phyloP scores from a whole-genome alignment of 2,797 vertebrate genomes.

The Telmatherina bonti region DNA sequence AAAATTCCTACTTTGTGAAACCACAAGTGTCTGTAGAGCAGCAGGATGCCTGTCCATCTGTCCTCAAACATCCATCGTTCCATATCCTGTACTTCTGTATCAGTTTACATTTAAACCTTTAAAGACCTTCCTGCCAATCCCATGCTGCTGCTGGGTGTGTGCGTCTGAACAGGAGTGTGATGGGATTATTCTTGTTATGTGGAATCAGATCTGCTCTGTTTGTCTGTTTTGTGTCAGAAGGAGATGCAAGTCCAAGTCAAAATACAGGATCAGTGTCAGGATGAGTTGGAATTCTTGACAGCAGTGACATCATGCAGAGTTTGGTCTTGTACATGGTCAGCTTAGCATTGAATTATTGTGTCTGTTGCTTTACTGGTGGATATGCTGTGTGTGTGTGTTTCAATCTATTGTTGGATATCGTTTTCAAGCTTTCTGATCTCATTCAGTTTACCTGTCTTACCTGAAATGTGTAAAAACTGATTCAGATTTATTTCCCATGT shows the following conservation, averaged over 20 bases:
- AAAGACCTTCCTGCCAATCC: constrained; percentile 28
- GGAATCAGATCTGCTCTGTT: constrained; percentile 75
- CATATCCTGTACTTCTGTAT: too few species aligned
- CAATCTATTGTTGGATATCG: too few species aligned
- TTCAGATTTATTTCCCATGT: too few species aligned
- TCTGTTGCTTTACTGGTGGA: constrained; percentile 7
- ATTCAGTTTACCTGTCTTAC: too few species aligned
- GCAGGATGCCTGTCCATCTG: too few species aligned
- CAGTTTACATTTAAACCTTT: constrained; percentile 3
- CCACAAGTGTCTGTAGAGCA: too few species aligned
- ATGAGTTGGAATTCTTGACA: constrained; percentile 59
- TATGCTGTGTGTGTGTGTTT: neutral
- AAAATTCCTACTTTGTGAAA: too few species aligned
- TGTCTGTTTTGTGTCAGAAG: constrained; percentile 69
- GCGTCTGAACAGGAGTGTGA: constrained; percentile 31
- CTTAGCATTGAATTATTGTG: constrained; percentile 24
- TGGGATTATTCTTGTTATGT: constrained; percentile 73
- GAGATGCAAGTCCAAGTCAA: constrained; percentile 56
- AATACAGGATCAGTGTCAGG: constrained; percentile 73
- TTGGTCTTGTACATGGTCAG: constrained; percentile 39
- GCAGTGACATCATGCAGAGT: constrained; percentile 28
- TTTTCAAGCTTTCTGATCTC: too few species aligned
- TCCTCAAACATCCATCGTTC: too few species aligned
- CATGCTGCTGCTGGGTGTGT: constrained; percentile 15
- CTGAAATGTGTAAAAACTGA: too few species aligned